A percentile compares a stretch with the other conserved stretches of the same genome.
Evolutionary conservation across 2,113 vertebrate genomes (phyloP).

Genomic region (Hylia prasina): DNA sequence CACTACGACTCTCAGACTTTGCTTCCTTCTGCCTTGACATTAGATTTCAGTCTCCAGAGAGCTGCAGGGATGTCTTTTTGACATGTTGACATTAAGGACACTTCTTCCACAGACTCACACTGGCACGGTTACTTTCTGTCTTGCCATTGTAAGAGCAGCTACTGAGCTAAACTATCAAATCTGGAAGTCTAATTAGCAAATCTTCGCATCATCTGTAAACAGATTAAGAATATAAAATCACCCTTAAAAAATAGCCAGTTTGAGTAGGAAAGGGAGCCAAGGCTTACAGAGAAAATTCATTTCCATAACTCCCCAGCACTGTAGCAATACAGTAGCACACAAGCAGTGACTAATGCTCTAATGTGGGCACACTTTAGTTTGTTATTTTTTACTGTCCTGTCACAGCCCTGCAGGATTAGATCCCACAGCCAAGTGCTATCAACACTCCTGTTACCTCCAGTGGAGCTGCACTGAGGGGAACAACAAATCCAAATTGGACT

Average conservation of each 20-base stretch:
- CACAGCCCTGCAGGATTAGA: conserved; percentile 5
- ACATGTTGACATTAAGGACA: conserved; percentile 58
- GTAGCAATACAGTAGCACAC: not conserved
- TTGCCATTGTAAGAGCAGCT: not conserved
- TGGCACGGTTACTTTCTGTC: not conserved
- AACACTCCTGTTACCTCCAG: not conserved
- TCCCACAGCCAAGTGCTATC: not conserved
- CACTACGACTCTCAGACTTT: conserved; percentile 9
- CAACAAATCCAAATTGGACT: conserved; percentile 9
- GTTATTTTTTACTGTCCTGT: conserved; percentile 24
- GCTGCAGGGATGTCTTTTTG: conserved; percentile 51
- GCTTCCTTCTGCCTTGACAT: conserved; percentile 49
- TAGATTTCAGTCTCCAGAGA: conserved; percentile 46
- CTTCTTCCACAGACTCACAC: conserved; percentile 36
- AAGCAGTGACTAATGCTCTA: conserved; percentile 16
- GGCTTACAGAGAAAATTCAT: not conserved
- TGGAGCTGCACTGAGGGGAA: not conserved
- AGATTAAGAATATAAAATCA: not conserved
- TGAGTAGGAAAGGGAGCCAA: not conserved
- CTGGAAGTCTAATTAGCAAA: not conserved
- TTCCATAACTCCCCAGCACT: not conserved
- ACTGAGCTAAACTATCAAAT: not conserved
- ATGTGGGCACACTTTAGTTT: not conserved
- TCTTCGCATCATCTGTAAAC: not conserved
- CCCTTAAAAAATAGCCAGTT: not conserved